Base-by-base conservation (phyloP, 2,888 invertebrate genomes). In the Diplazon laetatorius region DNA sequence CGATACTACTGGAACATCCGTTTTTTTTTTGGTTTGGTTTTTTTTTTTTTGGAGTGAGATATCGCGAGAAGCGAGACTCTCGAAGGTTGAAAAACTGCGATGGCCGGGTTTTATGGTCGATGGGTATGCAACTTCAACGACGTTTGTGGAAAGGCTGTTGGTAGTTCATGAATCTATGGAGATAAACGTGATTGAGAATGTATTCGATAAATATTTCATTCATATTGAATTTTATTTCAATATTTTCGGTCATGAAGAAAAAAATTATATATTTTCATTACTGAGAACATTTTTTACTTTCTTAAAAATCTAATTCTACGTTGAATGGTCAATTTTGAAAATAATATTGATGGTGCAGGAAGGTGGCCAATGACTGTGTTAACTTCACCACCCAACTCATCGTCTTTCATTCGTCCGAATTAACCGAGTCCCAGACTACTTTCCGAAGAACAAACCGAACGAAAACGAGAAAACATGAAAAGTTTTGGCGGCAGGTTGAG, bases 401-500 rank as follows among this genome's bases (percentile, higher is more conserved):
- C 20, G 8, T 16, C 22, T 39, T 22, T 66, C 10, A 37, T 39
- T 37, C 14, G 14, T 25, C 12, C 25, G 22, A 20, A 20, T 14
- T n/a, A 22, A 39, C 50, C 2, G 16, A 66, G 66, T 66, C 52
- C n/a, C 50, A 66, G 66, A 66, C 50, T 22, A 14, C 22, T 68
- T 42, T 68, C 6, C 9, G 25, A 25, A 25, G 55, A 55, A 42
- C 22, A 8, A 42, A 42, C 6, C 59, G 73, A 80, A 78, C 75
- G 69, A 76, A 76, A 50, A 77, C 55, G 1, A 68, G 48, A 72
- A 57, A 57, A 50, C 50, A 57, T 37, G n/a, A 16, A 39, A 74
- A 62, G 55, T 78, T 71, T 66, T 39, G 18, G n/a, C 35, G 30
- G 35, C 57, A 50, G 60, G 79, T 69, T 75, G 82, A 78, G 80